A percentile compares a stretch with the other conserved stretches of the same genome.
Conservation (phyloP, 1,140 invertebrate species). For the Metaphire vulgaris region DNA sequence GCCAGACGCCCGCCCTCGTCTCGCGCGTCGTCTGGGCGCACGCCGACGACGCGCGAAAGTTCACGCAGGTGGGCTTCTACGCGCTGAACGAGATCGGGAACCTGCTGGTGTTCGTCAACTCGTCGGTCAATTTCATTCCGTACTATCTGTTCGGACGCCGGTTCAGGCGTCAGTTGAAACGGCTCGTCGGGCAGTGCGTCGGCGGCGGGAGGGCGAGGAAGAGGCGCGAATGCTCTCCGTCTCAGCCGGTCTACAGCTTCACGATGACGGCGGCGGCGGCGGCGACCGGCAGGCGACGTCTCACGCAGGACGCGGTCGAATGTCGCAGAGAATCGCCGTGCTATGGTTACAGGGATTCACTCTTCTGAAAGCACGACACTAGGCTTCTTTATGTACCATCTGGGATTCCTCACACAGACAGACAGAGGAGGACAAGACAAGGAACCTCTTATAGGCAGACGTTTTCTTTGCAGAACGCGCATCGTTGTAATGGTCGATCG, state of each 20-base stretch:
- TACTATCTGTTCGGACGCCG: slow-evolving; percentile 51
- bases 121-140: slow-evolving; percentile 51
- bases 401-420: too few species aligned
- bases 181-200: not conserved
- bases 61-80: slow-evolving; percentile 26
- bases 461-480: too few species aligned
- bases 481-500: too few species aligned
- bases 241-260: not conserved
- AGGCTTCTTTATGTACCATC: too few species aligned
- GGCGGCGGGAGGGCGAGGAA: not conserved
- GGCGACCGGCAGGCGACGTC: not conserved
- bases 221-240: not conserved
- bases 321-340: not conserved
- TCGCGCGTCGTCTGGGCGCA: slow-evolving; percentile 49
- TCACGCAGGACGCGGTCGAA: not conserved
- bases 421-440: too few species aligned
- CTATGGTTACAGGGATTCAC: not conserved
- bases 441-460: too few species aligned
- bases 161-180: slow-evolving; percentile 35
- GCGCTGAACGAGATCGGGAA: slow-evolving; percentile 48
- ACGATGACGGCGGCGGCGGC: not conserved
- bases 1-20: slow-evolving; percentile 46
- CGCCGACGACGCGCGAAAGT: slow-evolving; percentile 25
- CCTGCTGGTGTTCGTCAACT: slow-evolving; percentile 49
- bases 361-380: too few species aligned